Base-by-base conservation (phyloP, 2,113 vertebrate species). In the Oreotrochilus melanogaster region DNA sequence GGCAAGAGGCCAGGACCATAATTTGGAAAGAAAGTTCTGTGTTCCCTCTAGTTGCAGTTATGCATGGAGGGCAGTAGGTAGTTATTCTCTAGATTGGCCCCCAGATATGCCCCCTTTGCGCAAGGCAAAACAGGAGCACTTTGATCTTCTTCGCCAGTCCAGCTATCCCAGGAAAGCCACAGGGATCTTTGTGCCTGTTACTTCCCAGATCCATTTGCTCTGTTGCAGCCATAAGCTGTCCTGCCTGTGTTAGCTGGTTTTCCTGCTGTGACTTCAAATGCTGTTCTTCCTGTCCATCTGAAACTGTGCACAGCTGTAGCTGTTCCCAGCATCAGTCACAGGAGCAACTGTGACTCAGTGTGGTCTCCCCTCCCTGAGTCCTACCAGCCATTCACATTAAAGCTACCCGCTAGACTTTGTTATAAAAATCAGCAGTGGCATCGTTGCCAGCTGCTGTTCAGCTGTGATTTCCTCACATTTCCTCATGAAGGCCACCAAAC, bases 61-160 rank as follows among this genome's bases (percentile, higher is more conserved):
- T 1, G 3, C 8, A 0, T 17, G 33, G 43, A 91, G 39, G 39
- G n/a, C 25, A 56, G 83, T 67, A 88, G 61, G n/a, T 23, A 56
- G 83, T 67, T 86, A 58, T 96, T 92, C 78, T 94, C 37, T 43
- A 56, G 7, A 33, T 7, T n/a, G 72, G 43, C 92, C 94, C 65
- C 88, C 95, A 95, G 94, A 67, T 39, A 39, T 95, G 97, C 72
- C 64, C 27, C 45, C 69, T 85, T 83, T 80, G 60, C 89, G 67
- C 73, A 70, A 87, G 31, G 56, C 30, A 85, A 64, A 89, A 56
- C 9, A 56, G n/a, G 10, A 78, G 42, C 54, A 12, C 30, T 13
- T 22, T 0, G 4, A 1, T 8, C 48, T 72, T 86, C 60, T 30
- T 39, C 43, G 35, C 12, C 53, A 56, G 42, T 71, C 62, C 33